Evolutionary conservation across 2,888 invertebrate genomes (phyloP).

Genomic region (Andrena marginata): DNA sequence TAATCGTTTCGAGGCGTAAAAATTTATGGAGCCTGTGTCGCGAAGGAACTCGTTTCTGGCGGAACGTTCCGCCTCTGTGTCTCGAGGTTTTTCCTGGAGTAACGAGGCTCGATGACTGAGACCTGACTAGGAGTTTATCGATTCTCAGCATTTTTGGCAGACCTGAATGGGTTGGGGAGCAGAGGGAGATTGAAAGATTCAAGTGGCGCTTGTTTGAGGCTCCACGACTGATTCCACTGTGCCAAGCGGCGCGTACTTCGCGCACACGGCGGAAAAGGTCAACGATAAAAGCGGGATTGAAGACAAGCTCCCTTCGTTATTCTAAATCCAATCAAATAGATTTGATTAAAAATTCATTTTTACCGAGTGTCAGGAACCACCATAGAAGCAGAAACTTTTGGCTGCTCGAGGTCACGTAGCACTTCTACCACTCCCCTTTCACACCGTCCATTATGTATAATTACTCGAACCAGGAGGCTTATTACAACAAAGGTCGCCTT

Average conservation of each 20-base stretch:
- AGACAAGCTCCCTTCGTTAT: too few species aligned
- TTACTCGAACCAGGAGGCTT: neutral
- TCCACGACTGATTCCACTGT: neutral
- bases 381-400: too few species aligned
- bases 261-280: constrained; percentile 2
- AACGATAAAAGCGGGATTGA: neutral
- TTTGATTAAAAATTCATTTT: too few species aligned
- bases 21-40: constrained; percentile 10
- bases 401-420: too few species aligned
- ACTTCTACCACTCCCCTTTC: too few species aligned
- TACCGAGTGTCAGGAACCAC: too few species aligned
- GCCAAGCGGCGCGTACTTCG: neutral
- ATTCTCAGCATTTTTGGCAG: constrained; percentile 37
- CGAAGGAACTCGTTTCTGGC: neutral
- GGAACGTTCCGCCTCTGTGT: constrained; percentile 8
- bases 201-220: constrained; percentile 14
- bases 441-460: neutral
- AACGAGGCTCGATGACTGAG: neutral
- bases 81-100: neutral
- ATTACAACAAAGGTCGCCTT: neutral
- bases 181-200: neutral
- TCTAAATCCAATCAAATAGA: too few species aligned
- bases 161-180: neutral
- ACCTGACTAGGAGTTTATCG: neutral
- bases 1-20: constrained; percentile 23